phyloP scores from a whole-genome alignment of 2,113 vertebrate species.

The Hyperoodon ampullatus region DNA sequence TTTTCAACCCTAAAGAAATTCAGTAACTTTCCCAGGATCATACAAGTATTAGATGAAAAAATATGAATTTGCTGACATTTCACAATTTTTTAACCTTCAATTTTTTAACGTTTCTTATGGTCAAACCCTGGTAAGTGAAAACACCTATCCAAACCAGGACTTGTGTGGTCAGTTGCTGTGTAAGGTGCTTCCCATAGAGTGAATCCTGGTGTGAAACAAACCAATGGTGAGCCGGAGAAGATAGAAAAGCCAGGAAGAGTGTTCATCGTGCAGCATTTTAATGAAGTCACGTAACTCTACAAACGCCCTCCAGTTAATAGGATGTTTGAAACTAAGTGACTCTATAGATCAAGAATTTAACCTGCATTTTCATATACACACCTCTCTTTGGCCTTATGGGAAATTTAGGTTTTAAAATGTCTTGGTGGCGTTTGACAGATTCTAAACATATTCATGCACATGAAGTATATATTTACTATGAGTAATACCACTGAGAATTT shows the following conservation, averaged over 20 bases:
- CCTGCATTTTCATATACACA: constrained; percentile 23
- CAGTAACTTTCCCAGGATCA: not conserved
- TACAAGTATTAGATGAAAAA: not conserved
- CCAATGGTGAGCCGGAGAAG: not conserved
- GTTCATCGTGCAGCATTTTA: not conserved
- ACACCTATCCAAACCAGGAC: not conserved
- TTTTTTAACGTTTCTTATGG: not conserved
- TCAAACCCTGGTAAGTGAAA: not conserved
- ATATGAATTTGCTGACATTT: not conserved
- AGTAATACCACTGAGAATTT: constrained; percentile 64
- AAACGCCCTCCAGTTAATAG: not conserved
- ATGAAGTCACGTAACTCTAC: not conserved
- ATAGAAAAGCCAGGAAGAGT: not conserved
- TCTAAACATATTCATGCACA: constrained; percentile 44
- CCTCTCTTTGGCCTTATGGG: not conserved
- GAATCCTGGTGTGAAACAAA: not conserved
- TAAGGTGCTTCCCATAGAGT: not conserved
- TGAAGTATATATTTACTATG: constrained; percentile 45
- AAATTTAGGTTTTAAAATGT: constrained; percentile 34
- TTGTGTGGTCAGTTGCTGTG: not conserved
- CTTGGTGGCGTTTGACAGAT: constrained; percentile 51
- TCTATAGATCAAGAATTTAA: constrained; percentile 25
- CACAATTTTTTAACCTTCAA: not conserved
- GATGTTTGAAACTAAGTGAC: not conserved
- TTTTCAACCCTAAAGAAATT: not conserved